A percentile compares a stretch with the other conserved stretches of the same genome.
These are phyloP conservation scores for Laupala kohalensis DNA, from an alignment of 1,140 invertebrate species.

Conservation along the genomic window DNA sequence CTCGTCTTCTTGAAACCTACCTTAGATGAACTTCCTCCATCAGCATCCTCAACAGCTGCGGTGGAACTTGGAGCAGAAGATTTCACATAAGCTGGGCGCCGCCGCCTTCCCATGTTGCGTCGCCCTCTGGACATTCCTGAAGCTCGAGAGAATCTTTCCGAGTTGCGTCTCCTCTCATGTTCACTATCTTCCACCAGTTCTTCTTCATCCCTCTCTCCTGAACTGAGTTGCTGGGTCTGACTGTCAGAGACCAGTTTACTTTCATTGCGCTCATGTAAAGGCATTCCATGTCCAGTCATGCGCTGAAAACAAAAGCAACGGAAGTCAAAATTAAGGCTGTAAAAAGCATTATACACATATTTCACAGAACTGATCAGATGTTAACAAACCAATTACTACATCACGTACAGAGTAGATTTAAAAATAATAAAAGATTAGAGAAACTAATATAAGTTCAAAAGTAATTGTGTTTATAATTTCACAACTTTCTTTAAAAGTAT, in stretches of 20 bases:
- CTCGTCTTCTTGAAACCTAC: too few relatives aligned
- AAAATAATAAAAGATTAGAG: background rate
- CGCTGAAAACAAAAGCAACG: constrained; percentile 2
- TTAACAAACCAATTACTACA: too few relatives aligned
- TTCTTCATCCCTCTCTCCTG: constrained; percentile 30
- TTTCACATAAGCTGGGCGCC: constrained; percentile 17
- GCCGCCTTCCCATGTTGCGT: constrained; percentile 26
- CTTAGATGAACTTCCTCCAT: constrained; percentile 9
- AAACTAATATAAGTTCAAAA: too few relatives aligned
- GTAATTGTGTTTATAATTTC: too few relatives aligned
- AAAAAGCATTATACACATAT: too few relatives aligned
- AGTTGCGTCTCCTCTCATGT: constrained; percentile 33
- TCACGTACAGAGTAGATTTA: too few relatives aligned
- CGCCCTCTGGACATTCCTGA: constrained; percentile 30
- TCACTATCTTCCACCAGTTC: constrained; percentile 30
- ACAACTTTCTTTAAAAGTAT: too few relatives aligned
- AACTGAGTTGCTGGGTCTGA: background rate
- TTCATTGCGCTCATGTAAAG: constrained; percentile 28
- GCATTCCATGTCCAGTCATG: constrained; percentile 16
- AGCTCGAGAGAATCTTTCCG: constrained; percentile 41
- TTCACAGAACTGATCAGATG: too few relatives aligned
- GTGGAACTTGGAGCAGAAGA: constrained; percentile 17
- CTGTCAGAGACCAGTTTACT: constrained; percentile 11
- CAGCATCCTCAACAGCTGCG: background rate
- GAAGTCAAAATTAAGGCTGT: background rate